Base-by-base conservation (phyloP, 2,113 vertebrate species). In the Aphelocoma coerulescens region DNA sequence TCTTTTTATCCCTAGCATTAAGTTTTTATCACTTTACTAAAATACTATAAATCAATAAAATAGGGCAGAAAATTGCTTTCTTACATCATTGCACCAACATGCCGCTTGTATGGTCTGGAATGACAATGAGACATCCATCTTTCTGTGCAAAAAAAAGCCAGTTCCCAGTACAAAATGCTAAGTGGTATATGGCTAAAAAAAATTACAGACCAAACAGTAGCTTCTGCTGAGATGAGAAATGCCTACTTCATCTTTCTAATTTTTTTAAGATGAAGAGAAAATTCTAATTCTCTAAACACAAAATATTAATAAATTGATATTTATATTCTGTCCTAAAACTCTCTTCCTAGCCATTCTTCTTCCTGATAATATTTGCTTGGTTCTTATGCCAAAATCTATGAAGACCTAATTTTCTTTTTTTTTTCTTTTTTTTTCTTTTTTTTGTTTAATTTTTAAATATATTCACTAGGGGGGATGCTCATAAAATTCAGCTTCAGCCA, bases 401-500 rank as follows among this genome's bases (percentile, higher is more conserved):
- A 93, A 93, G 85, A 79, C 76, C 85, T 96, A 72, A 76, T 83
- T 82, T 92, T 59, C 23, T 80, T 33, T 61, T 43, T 88, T 3
- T 7, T 19, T 37, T 37, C 35, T 37, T 37, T 13, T 33, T 13
- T 33, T 41, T 39, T 39, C 6, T 57, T 39, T 37, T 28, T 77
- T 94, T 94, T 95, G 93, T 91, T 90, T 44, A 92, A 96, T 96
- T 97, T 98, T 94, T 96, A 98, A 98, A 97, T 97, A 96, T 95
- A 91, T 90, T 97, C 96, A 97, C 97, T 96, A 94, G 96, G 96
- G 96, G 94, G 71, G 97, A 98, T 88, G 93, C 96, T 98, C 97
- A 98, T 98, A 97, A 98, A 98, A 98, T 97, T 97, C 96, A 97
- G 94, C 85, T 97, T 97, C 97, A 97, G 96, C 95, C 97, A 97